Conservation (phyloP, 2,113 vertebrate species). For the Leucoraja erinaceus region DNA sequence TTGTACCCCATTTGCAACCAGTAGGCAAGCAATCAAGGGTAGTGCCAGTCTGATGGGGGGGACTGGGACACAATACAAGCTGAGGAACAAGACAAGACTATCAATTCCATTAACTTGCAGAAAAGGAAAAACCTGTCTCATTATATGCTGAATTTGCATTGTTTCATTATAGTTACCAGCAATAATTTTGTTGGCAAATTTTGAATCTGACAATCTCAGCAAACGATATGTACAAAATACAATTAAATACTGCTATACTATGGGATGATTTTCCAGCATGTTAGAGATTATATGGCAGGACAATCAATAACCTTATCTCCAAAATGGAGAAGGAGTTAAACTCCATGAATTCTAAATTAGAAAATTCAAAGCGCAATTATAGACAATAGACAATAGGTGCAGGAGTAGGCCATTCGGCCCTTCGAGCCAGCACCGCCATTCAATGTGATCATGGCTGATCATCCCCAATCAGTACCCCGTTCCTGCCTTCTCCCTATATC, state of each 20-base stretch:
- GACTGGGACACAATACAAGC: neutral
- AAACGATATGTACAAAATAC: neutral
- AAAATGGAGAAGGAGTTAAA: neutral
- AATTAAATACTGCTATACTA: neutral
- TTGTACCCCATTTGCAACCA: neutral
- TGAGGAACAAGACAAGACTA: neutral
- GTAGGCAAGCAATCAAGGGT: neutral
- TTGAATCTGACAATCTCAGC: neutral
- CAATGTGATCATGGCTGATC: too few species aligned
- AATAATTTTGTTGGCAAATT: neutral
- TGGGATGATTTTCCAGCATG: neutral
- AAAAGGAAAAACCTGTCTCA: neutral
- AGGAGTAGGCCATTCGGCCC: too few species aligned
- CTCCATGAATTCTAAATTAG: neutral
- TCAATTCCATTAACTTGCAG: neutral
- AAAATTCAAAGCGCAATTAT: neutral
- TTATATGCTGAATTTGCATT: neutral
- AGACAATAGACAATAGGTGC: too few species aligned
- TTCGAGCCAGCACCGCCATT: too few species aligned
- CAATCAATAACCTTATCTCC: neutral
- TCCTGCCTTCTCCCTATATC: too few species aligned
- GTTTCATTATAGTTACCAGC: conserved; percentile 7
- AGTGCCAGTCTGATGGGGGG: neutral
- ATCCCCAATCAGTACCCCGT: too few species aligned
- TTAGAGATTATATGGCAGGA: neutral